Evolutionary conservation across 2,797 vertebrate species (phyloP), one percentile per base, ranked within the genome.

Genomic region (Lepidocolaptes lacrymiger): DNA sequence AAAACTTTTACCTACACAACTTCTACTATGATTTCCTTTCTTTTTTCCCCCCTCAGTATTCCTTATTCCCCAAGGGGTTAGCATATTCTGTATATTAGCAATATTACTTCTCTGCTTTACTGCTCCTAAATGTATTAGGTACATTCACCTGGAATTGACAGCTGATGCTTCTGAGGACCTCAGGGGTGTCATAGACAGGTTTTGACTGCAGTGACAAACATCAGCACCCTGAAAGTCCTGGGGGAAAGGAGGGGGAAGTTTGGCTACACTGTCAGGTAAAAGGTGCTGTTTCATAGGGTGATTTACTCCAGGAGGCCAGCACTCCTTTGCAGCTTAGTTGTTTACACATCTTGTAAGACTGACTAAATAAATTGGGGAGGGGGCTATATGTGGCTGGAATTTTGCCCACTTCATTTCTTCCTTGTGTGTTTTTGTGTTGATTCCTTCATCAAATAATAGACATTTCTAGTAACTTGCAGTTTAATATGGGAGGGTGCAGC

Each of bases 1-100:
- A 97, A 97, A 98, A 96, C 92, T 97, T 97, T 87, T 91, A 84
- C 92, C 78, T 72, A 28, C 78, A 88, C 63, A 96, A 96, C 81
- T 96, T 93, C 79, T 87, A 43, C 74, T 96, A 62, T 95, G 86
- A 58, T 93, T 91, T 74, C 10, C 59, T 46, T 62, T 76, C 62
- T 14, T 37, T 13, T 20, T 14, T 6, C 0, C 0, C 48, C 4
- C 7, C 61, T 43, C n/a, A 61, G 52, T 90, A 92, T 96, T 88
- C 34, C 66, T 93, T 95, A 89, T 93, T 93, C 85, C 69, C 52
- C 77, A 61, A 58, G 67, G 71, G 82, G 67, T 72, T 89, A 87
- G 85, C 78, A 67, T 55, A 58, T 85, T 85, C 72, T 71, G 12
- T 54, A 22, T 58, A 62, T 74, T 75, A 92, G 8, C 28, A 71